Evolutionary conservation across 2,888 invertebrate species (phyloP), one percentile per base, ranked within the genome.

Genomic region (Drosophila neutralis): DNA sequence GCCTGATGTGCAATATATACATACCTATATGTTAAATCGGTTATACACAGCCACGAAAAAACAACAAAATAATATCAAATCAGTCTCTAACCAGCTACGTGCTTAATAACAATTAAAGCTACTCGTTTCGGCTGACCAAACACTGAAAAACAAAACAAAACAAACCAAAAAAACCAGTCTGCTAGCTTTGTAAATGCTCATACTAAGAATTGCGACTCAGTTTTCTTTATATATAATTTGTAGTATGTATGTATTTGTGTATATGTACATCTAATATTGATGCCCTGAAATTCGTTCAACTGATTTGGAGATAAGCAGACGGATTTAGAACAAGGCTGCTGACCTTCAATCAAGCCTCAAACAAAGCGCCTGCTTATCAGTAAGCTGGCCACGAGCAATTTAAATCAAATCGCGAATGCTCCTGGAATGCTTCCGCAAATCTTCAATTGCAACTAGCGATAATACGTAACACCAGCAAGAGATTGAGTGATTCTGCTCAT

Each of bases 121-220:
- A 60, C 51, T 53, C 69, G 70, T 63, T 69, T 65, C 42, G 45
- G 18, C 58, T 38, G 56, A 38, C 54, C 49, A 58, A 80, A 35
- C n/a, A 48, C 38, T 52, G 42, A 48, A 24, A 35, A 53, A 29
- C 35, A 61, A 54, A 49, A 13, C 24, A 35, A 59, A 51, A 7
- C 18, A 18, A 63, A 57, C 36, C 1, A 13, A 42, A 56, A 52
- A 80, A 88, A 88, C 89, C 80, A 56, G 83, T 88, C 73, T 18
- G 59, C 48, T 57, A 33, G 45, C 51, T 61, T 64, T 27, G 27
- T 69, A 66, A 54, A 60, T 73, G 58, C 29, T 15, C 29, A 61
- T 40, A 53, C 33, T 33, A 48, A 33, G 72, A 83, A 59, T 70
- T 83, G 72, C 89, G 83, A 77, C 87, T 87, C 80, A 86, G 77